phyloP scores from a whole-genome alignment of 2,888 invertebrate genomes.

The Chrysina gloriosa region DNA sequence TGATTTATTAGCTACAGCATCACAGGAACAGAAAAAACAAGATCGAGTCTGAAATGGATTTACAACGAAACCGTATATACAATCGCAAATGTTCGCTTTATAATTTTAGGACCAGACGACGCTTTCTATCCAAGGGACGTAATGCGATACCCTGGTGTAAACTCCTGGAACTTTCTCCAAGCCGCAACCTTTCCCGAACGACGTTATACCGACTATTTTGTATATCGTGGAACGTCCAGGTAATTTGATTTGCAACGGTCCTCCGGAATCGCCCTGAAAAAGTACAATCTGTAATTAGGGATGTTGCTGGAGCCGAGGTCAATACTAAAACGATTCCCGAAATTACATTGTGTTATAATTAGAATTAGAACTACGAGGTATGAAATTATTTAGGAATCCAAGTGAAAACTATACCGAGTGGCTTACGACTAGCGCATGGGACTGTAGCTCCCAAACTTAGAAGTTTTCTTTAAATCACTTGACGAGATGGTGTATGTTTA shows the following conservation, averaged over 20 bases:
- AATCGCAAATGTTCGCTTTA: background rate
- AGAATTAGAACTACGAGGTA: no score
- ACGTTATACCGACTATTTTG: constrained; percentile 40
- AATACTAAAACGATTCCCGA: no score
- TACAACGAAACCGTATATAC: background rate
- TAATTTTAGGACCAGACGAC: constrained; percentile 36
- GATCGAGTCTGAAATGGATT: background rate
- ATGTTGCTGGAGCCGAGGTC: no score
- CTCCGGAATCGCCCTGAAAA: constrained; percentile 72
- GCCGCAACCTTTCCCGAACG: constrained; percentile 43
- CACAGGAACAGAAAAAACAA: constrained; percentile 4
- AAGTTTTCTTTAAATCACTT: no score
- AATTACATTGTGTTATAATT: no score
- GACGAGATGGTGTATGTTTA: no score
- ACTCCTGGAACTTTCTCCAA: constrained; percentile 39
- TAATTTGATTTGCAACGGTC: constrained; percentile 65
- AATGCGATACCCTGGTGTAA: constrained; percentile 42
- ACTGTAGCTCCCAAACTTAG: no score
- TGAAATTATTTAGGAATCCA: no score
- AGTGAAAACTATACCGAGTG: no score
- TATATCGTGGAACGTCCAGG: background rate
- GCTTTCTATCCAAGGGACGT: constrained; percentile 40
- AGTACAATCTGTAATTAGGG: no score
- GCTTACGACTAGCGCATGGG: no score
- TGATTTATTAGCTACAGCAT: constrained; percentile 18